phyloP scores from a whole-genome alignment of 1,140 invertebrate species.

The Ceratosolen solmsi region DNA sequence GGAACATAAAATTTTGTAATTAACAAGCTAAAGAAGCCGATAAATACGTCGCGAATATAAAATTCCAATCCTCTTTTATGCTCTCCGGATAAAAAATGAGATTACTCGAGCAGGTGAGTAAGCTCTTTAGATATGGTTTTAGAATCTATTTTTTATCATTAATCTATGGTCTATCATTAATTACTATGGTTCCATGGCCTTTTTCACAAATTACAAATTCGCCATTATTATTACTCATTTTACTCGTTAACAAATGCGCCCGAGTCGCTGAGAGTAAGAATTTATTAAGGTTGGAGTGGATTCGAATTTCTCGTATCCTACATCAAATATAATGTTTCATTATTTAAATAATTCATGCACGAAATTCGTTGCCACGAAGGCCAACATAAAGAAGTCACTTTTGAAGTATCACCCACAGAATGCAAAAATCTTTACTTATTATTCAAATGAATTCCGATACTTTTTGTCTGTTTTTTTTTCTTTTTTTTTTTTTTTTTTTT shows the following conservation, averaged over 20 bases:
- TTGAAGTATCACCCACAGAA: neutral
- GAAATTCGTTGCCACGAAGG: neutral
- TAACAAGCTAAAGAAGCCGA: conserved; percentile 13
- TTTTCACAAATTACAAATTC: neutral
- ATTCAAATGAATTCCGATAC: neutral
- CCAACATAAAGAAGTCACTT: neutral
- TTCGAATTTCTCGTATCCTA: neutral
- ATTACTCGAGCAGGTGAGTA: no score
- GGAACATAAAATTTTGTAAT: conserved; percentile 25
- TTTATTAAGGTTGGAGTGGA: neutral
- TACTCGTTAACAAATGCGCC: neutral
- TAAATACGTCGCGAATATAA: conserved; percentile 14
- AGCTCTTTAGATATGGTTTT: no score
- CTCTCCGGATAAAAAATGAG: neutral
- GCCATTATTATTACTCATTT: neutral
- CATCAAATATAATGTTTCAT: neutral
- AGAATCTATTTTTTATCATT: no score
- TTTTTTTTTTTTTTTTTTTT: no score
- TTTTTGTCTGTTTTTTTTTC: no score
- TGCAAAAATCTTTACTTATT: neutral
- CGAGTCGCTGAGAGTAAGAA: neutral
- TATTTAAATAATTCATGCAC: neutral
- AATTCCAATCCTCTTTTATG: neutral
- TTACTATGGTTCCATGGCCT: no score
- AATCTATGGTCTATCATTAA: no score